A percentile compares a stretch with the other conserved stretches of the same genome.
Conservation (phyloP, 2,888 invertebrate species). For the Campoplex capitator region DNA sequence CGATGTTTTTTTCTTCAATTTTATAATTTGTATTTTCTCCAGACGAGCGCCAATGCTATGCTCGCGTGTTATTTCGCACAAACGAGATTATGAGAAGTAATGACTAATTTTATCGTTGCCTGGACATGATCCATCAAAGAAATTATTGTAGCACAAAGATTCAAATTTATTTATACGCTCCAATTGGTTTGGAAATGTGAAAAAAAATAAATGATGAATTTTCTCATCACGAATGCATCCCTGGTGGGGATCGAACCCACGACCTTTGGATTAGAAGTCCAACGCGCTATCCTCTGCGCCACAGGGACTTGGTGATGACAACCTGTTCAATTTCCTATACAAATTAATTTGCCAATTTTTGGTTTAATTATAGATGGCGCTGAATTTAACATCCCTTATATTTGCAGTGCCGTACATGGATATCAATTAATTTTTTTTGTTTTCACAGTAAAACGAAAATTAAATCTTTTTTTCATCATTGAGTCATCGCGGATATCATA, state of each 20-base stretch:
- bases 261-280: constrained; percentile 85
- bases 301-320: constrained; percentile 79
- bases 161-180: neutral
- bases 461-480: no score
- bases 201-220: constrained; percentile 49
- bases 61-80: neutral
- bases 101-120: neutral
- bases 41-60: neutral
- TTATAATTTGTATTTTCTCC: neutral
- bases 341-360: neutral
- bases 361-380: constrained; percentile 71
- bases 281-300: constrained; percentile 84
- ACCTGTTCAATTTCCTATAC: constrained; percentile 21
- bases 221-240: constrained; percentile 74
- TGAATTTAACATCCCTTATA: constrained; percentile 57
- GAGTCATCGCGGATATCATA: neutral
- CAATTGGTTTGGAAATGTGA: neutral
- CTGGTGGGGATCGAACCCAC: constrained; percentile 84
- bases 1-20: neutral
- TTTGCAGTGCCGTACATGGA: constrained; percentile 66
- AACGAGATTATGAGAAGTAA: neutral
- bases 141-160: neutral
- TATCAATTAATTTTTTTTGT: constrained; percentile 1
- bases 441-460: neutral
- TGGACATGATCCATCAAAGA: neutral